Evolutionary conservation across 2,888 invertebrate genomes (phyloP), one percentile per base, ranked within the genome.

Genomic region (Drosophila koepferae): DNA sequence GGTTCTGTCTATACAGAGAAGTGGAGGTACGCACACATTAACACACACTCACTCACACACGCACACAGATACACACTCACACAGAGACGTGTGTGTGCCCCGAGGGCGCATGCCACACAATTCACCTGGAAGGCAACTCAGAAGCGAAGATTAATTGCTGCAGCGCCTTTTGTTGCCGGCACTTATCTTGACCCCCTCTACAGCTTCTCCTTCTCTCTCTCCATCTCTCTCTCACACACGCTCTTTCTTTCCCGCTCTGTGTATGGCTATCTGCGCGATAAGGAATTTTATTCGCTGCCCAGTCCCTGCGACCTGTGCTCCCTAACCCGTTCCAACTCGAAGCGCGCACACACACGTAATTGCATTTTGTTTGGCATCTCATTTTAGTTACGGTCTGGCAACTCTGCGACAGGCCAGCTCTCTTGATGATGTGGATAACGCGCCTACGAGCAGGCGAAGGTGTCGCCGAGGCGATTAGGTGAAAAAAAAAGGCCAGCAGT

Each of bases 291-390:
- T 86, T 75, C 75, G 72, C 75, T 71, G 72, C 58, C 64, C 53
- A 60, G 70, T 61, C 62, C 68, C 72, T 62, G 23, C 36, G 28
- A 55, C 40, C 55, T 28, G 49, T 36, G 48, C 40, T 62, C 59
- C 68, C 61, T 72, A 48, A 69, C 66, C 40, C 49, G 68, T 55
- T 58, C 43, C 46, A 63, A 58, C 72, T 72, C 38, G 67, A 67
- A 64, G 64, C 63, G 64, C 63, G 58, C 63, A 51, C 76, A 54
- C 76, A 77, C 77, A 86, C 83, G 89, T 86, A 86, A 86, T 86
- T 86, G 86, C 86, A 80, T 81, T 86, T 87, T 86, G 89, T 89
- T 87, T 89, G 87, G 89, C 85, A 87, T 86, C 88, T 89, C 89
- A 89, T 87, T 89, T 86, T 89, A 86, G 89, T 89, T 86, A 87